Base-by-base conservation (phyloP, 2,888 invertebrate genomes). In the Volucella bombylans region DNA sequence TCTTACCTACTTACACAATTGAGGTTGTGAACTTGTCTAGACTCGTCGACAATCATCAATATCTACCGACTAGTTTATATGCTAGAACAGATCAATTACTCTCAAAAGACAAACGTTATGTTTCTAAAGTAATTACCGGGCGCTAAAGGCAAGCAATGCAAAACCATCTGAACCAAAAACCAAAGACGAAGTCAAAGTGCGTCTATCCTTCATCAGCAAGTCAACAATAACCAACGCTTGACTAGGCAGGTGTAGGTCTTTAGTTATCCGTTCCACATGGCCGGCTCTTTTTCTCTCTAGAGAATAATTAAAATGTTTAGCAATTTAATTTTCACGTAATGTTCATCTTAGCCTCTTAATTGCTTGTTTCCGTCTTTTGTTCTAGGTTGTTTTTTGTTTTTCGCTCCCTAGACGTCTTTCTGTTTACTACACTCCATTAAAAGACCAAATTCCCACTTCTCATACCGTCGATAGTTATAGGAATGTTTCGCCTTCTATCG, bases 241-340 rank as follows among this genome's bases (percentile, higher is more conserved):
- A 31, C 31, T 31, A 31, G 4, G 31, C 6, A 31, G 6, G 31
- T 0, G 6, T 31, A 10, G 12, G 12, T 45, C 45, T 45, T n/a
- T 45, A 11, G 0, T n/a, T 45, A 4, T 45, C 4, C n/a, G 12
- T 45, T 38, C 10, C 14, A 41, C 6, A 14, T 6, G 41, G 15
- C 15, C 12, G 0, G 57, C 12, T 0, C 12, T 15, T 11, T 54
- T 14, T 45, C 10, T 10, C 14, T 23, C n/a, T 11, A 12, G 47
- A 54, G n/a, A 41, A 59, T 65, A 71, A 78, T 78, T 65, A 45
- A 71, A 65, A 72, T 64, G 71, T 50, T 59, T 52, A 71, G 47
- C 71, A 78, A 59, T 71, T 78, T 78, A 71, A 78, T 78, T 78
- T 71, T 11, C 57, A 50, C 43, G 57, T 64, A 64, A 77, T 77